Evolutionary conservation across 1,140 invertebrate genomes (phyloP), one percentile per base, ranked within the genome.

Genomic region (Chlorops oryzae): DNA sequence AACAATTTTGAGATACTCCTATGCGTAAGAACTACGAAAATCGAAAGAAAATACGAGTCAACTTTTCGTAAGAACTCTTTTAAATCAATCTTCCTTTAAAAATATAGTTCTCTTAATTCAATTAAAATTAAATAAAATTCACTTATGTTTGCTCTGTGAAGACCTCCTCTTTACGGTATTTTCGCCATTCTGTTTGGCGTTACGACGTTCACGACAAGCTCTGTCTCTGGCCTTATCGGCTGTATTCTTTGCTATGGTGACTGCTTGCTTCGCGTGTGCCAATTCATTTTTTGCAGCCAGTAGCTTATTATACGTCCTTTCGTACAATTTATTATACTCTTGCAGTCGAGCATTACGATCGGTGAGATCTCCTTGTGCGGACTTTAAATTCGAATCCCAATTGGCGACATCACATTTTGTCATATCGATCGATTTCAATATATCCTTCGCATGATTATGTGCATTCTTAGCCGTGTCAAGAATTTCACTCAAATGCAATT

Each of bases 151-250:
- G n/a, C n/a, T n/a, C n/a, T n/a, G n/a, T n/a, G n/a, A n/a, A n/a
- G n/a, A n/a, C n/a, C n/a, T n/a, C n/a, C n/a, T n/a, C n/a, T n/a
- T n/a, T n/a, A n/a, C n/a, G n/a, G n/a, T n/a, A n/a, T n/a, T n/a
- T n/a, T n/a, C n/a, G n/a, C n/a, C n/a, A n/a, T n/a, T n/a, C n/a
- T n/a, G n/a, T n/a, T n/a, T n/a, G n/a, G n/a, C n/a, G n/a, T n/a
- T n/a, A n/a, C n/a, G n/a, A n/a, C n/a, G n/a, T n/a, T n/a, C n/a
- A n/a, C n/a, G n/a, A n/a, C n/a, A n/a, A n/a, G n/a, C n/a, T n/a
- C n/a, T n/a, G n/a, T n/a, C n/a, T n/a, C n/a, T n/a, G n/a, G 83
- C 82, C 20, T 82, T 80, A 7, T 76, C 73, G 0, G 83, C 83
- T 2, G 82, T 77, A 47, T 78, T 76, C 22, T 74, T 78, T 0